A percentile compares a stretch with the other conserved stretches of the same genome.
Evolutionary conservation across 2,113 vertebrate genomes (phyloP).

Genomic region (Thryonomys swinderianus): DNA sequence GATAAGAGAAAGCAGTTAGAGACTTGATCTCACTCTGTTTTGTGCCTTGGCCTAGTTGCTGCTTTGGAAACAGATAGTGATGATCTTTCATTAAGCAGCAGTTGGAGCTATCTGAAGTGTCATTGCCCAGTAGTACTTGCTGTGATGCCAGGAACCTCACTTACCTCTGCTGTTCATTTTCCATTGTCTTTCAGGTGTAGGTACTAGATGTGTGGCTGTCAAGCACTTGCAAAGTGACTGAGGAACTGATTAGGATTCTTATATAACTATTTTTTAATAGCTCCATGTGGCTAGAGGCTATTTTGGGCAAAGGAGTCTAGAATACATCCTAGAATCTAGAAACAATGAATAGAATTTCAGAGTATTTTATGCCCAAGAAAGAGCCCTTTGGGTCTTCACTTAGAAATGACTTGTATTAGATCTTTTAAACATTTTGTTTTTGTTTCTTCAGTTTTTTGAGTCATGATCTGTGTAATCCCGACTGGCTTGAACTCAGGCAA

Average conservation of each 20-base stretch:
- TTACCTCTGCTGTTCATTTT: not conserved
- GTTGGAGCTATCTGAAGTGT: not conserved
- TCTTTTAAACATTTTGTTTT: not conserved
- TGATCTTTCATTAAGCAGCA: not conserved
- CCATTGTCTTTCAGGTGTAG: too few relatives aligned
- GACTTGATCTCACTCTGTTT: not conserved
- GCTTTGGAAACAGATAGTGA: not conserved
- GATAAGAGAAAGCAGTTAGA: not conserved
- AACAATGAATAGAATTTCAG: conserved; percentile 1
- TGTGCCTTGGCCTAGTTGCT: not conserved
- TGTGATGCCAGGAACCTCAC: not conserved
- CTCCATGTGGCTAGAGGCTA: not conserved
- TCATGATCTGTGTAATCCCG: not conserved
- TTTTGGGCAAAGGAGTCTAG: not conserved
- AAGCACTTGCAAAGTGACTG: not conserved
- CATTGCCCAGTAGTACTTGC: not conserved
- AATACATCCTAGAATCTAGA: not conserved
- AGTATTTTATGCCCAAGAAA: conserved; percentile 10
- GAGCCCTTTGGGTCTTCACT: not conserved
- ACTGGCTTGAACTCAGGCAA: not conserved
- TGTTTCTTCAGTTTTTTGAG: not conserved
- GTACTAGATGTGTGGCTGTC: not conserved
- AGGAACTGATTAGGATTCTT: not conserved
- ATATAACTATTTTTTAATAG: conserved; percentile 1
- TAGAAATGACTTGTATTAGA: not conserved